Conservation (phyloP, 2,888 invertebrate genomes). For the Spilarctia lutea region DNA sequence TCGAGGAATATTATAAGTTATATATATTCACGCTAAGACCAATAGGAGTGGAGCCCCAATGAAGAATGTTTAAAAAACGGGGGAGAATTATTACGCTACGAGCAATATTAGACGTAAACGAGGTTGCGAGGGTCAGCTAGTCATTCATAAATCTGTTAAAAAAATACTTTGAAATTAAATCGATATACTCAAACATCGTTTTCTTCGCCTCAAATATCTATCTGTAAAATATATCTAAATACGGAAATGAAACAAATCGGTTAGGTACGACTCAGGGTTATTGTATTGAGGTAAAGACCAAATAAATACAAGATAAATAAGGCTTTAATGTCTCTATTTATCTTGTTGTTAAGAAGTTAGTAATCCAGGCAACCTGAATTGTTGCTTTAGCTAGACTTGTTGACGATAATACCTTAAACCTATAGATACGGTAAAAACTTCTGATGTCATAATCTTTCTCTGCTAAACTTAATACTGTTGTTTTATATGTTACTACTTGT, state of each 20-base stretch:
- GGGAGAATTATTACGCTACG: too few species aligned
- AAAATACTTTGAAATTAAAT: background rate
- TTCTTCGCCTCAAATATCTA: background rate
- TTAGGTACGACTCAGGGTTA: background rate
- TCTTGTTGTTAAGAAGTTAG: background rate
- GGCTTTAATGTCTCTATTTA: background rate
- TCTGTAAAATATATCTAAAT: background rate
- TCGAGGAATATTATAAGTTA: too few species aligned
- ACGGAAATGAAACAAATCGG: background rate
- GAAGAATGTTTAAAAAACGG: too few species aligned
- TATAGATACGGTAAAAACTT: background rate
- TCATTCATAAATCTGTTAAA: too few species aligned
- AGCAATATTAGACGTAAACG: too few species aligned
- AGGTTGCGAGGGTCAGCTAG: too few species aligned
- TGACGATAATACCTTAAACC: too few species aligned
- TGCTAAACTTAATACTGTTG: background rate
- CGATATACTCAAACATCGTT: background rate
- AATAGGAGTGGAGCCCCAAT: too few species aligned
- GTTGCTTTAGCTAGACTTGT: background rate
- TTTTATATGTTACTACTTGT: background rate
- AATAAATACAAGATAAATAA: background rate
- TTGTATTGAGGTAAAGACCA: background rate
- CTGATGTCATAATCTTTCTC: background rate
- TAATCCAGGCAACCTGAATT: background rate
- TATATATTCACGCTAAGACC: too few species aligned